phyloP scores from a whole-genome alignment of 2,113 vertebrate species.

The Neolamprologus devosi region DNA sequence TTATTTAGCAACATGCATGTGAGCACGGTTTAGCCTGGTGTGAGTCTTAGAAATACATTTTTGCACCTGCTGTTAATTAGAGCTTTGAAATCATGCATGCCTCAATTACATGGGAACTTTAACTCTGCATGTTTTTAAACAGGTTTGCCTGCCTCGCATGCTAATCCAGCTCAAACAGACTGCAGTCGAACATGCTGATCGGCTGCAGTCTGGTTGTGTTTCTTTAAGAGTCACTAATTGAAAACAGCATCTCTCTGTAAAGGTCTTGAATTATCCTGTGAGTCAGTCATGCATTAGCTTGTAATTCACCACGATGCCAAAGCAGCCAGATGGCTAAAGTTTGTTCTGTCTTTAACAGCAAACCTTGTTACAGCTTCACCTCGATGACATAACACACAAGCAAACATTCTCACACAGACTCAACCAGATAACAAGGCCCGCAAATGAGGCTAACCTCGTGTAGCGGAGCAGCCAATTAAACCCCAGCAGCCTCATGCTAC shows the following conservation, averaged over 20 bases:
- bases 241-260: neutral
- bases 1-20: neutral
- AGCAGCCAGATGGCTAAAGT: neutral
- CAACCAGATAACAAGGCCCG: conserved; percentile 5
- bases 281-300: neutral
- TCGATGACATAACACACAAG: neutral
- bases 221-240: neutral
- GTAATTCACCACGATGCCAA: neutral
- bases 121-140: neutral
- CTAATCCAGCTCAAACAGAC: neutral
- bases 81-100: neutral
- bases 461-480: conserved; percentile 29
- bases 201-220: neutral
- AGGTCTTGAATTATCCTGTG: neutral
- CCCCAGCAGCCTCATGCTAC: neutral
- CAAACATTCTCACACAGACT: neutral
- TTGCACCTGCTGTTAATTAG: neutral
- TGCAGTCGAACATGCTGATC: neutral
- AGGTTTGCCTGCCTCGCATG: neutral
- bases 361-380: neutral
- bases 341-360: neutral
- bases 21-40: neutral
- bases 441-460: conserved; percentile 18
- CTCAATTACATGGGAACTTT: neutral
- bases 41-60: rapidly evolving